Percentiles rank a stretch among this genome's conserved stretches.
Conservation (phyloP, 2,888 invertebrate genomes). For the Acholoe squamosa region DNA sequence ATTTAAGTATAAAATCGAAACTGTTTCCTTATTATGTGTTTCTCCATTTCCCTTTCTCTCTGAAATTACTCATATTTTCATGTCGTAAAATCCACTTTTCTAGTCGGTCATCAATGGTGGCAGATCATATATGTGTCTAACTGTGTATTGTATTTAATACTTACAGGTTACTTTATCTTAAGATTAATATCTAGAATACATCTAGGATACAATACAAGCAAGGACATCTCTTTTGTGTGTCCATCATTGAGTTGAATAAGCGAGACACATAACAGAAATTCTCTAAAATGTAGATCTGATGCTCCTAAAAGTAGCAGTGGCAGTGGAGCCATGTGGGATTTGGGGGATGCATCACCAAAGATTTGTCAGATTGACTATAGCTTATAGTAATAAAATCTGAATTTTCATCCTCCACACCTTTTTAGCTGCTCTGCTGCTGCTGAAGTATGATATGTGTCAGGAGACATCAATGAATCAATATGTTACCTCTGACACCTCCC, state of each 20-base stretch:
- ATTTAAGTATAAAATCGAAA: neutral
- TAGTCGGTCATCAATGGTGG: neutral
- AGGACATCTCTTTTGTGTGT: neutral
- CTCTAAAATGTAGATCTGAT: neutral
- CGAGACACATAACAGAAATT: neutral
- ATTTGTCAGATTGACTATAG: too few species aligned
- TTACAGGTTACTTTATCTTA: neutral
- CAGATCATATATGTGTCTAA: neutral
- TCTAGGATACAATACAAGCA: neutral
- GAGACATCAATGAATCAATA: neutral
- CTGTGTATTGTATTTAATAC: neutral
- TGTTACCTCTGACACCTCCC: neutral
- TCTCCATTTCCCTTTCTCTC: neutral
- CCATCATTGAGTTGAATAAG: constrained; percentile 44
- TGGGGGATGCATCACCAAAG: too few species aligned
- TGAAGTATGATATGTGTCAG: too few species aligned
- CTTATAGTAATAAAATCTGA: too few species aligned
- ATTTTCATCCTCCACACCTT: too few species aligned
- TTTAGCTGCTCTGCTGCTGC: too few species aligned
- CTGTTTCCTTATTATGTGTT: neutral
- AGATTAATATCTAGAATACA: neutral
- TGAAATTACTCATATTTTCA: neutral
- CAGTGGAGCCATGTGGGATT: too few species aligned
- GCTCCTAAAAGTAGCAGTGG: neutral
- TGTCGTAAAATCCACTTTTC: neutral